Evolutionary conservation across 2,113 vertebrate species (phyloP).

Genomic region (Uropsilus gracilis): DNA sequence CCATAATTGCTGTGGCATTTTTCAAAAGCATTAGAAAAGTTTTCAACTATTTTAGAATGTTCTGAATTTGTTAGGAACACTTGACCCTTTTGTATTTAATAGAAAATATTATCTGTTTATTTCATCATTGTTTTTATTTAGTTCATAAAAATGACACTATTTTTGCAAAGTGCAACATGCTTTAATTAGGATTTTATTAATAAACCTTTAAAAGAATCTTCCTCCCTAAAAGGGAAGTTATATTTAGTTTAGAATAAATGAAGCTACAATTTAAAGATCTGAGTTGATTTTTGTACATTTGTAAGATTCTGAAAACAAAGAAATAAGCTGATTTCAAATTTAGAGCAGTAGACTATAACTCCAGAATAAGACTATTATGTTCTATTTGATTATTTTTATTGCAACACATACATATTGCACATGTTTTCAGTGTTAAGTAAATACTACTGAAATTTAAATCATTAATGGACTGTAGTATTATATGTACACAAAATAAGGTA

Average conservation of each 20-base stretch:
- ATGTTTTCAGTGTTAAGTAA: constrained; percentile 42
- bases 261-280: constrained; percentile 21
- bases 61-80: constrained; percentile 51
- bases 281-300: constrained; percentile 5
- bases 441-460: constrained; percentile 28
- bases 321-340: constrained; percentile 41
- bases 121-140: constrained; percentile 23
- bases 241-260: constrained; percentile 49
- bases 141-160: constrained; percentile 48
- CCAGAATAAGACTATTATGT: constrained; percentile 22
- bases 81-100: constrained; percentile 23
- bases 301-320: not conserved
- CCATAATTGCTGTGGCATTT: constrained; percentile 6
- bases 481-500: constrained; percentile 47
- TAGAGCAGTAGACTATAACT: not conserved
- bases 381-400: constrained; percentile 22
- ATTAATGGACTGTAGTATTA: not conserved
- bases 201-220: constrained; percentile 38
- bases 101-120: constrained; percentile 51
- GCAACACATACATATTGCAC: not conserved
- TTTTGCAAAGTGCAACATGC: constrained; percentile 6
- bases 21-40: constrained; percentile 18
- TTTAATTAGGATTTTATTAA: constrained; percentile 61
- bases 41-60: constrained; percentile 55
- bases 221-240: constrained; percentile 44